Evolutionary conservation across 1,140 invertebrate genomes (phyloP).

Genomic region (Pseudomyrmex concolor): DNA sequence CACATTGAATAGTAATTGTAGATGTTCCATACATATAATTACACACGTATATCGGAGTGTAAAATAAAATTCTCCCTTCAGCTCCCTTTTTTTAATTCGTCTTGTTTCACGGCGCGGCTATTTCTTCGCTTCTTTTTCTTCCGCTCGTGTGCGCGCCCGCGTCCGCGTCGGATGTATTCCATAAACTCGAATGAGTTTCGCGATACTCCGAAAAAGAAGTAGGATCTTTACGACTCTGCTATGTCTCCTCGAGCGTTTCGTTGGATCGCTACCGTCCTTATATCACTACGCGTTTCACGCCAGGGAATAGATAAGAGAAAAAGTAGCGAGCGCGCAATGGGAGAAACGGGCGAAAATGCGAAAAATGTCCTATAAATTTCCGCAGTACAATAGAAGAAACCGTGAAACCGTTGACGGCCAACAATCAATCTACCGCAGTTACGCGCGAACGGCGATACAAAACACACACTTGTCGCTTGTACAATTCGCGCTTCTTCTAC

Average conservation of each 20-base stretch:
- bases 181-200: slow-evolving; percentile 66
- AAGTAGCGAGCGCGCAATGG: not conserved
- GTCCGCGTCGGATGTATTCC: slow-evolving; percentile 45
- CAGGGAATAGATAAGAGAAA: slow-evolving; percentile 53
- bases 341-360: slow-evolving; percentile 31
- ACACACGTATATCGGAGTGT: not conserved
- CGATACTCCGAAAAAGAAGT: slow-evolving; percentile 59
- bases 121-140: slow-evolving; percentile 4
- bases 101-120: not conserved
- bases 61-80: not conserved
- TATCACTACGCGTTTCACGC: slow-evolving; percentile 38
- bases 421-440: slow-evolving; percentile 29
- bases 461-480: slow-evolving; percentile 22
- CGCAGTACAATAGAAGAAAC: not conserved
- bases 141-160: slow-evolving; percentile 8
- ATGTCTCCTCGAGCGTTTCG: slow-evolving; percentile 52
- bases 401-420: slow-evolving; percentile 32
- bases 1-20: no score
- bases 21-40: no score
- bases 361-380: slow-evolving; percentile 64
- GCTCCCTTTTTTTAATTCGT: slow-evolving; percentile 20
- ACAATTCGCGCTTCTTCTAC: not conserved
- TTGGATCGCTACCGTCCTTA: slow-evolving; percentile 52
- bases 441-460: not conserved
- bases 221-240: slow-evolving; percentile 52